A percentile compares a stretch with the other conserved stretches of the same genome.
Conservation (phyloP, 2,888 invertebrate species). For the Drosophila stalkeri region DNA sequence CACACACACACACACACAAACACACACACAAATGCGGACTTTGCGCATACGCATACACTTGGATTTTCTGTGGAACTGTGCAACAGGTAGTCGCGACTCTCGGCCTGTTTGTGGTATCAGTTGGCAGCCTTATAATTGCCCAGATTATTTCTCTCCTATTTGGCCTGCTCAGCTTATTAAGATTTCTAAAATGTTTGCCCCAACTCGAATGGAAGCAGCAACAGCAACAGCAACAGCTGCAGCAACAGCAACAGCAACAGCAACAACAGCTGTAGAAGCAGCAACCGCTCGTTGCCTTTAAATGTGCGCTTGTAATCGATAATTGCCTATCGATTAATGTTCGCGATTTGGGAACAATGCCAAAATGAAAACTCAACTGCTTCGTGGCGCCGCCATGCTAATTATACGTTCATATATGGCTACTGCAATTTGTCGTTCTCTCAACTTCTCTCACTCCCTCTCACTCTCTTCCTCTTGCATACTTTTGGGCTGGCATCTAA, state of each 20-base stretch:
- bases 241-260: neutral
- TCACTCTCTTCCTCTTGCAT: constrained; percentile 20
- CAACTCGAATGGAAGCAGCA: neutral
- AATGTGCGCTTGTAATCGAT: constrained; percentile 10
- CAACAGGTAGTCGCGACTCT: constrained; percentile 36
- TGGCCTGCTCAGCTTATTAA: constrained; percentile 72
- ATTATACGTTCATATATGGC: constrained; percentile 4
- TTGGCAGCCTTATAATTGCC: constrained; percentile 70
- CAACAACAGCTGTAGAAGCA: neutral
- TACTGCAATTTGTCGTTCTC: neutral
- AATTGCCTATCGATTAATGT: constrained; percentile 36
- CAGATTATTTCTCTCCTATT: constrained; percentile 71
- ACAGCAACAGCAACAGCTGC: constrained; percentile 7
- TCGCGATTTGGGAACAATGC: constrained; percentile 15
- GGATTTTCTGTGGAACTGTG: constrained; percentile 53
- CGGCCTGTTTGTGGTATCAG: constrained; percentile 59
- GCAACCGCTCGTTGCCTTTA: constrained; percentile 10
- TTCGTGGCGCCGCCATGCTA: constrained; percentile 40
- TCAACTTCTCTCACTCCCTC: neutral
- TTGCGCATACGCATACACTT: constrained; percentile 7
- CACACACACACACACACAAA: constrained; percentile 14
- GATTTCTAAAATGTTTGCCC: constrained; percentile 62
- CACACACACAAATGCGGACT: constrained; percentile 9
- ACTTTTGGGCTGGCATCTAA: constrained; percentile 38
- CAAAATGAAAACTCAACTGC: constrained; percentile 9